Conservation (phyloP, 1,140 invertebrate genomes). For the Patella vulgata region DNA sequence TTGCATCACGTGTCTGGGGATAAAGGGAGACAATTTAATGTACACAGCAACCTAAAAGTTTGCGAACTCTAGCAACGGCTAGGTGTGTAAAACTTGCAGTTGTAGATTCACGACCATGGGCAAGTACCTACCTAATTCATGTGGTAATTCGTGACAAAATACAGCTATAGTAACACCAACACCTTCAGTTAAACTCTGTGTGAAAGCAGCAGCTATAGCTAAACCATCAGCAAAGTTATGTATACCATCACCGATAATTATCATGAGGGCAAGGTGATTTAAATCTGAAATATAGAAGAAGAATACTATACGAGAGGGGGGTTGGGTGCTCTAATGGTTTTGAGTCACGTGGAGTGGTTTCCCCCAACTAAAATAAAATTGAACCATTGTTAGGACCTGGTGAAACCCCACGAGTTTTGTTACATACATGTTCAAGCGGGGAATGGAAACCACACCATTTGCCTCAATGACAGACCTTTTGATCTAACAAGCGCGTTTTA, state of each 20-base stretch:
- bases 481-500: no score
- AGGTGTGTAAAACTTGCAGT: not conserved
- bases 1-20: no score
- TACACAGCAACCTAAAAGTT: not conserved
- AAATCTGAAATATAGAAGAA: conserved; percentile 10
- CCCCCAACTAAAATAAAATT: no score
- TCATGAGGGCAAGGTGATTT: conserved; percentile 57
- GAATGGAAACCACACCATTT: no score
- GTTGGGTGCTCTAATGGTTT: no score
- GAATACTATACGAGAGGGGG: no score
- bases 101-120: not conserved
- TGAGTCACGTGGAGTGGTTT: no score
- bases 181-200: conserved; percentile 84
- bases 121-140: conserved; percentile 81
- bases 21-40: no score
- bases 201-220: conserved; percentile 82
- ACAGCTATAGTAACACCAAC: conserved; percentile 92
- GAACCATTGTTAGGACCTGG: no score
- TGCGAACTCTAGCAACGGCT: not conserved
- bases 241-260: conserved; percentile 68
- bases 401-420: no score
- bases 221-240: conserved; percentile 70
- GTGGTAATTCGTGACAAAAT: conserved; percentile 93
- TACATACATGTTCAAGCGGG: no score
- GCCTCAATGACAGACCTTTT: no score